Evolutionary conservation across 2,888 invertebrate species (phyloP).

Genomic region (Halocaridina rubra): DNA sequence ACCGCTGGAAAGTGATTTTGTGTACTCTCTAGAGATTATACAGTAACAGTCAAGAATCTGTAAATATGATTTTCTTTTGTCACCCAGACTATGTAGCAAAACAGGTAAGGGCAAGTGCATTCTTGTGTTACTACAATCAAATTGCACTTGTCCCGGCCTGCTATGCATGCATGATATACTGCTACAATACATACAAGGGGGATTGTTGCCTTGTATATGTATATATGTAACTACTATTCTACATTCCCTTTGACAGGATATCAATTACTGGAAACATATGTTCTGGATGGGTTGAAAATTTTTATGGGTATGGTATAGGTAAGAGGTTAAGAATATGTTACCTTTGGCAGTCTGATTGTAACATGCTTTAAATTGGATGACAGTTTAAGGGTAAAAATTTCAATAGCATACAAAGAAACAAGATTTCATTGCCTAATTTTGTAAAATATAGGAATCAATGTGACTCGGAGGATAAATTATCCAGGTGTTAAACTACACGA

Average conservation of each 20-base stretch:
- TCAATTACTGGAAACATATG: not conserved
- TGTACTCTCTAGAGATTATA: too few species aligned
- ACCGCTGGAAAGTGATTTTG: too few species aligned
- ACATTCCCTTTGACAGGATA: not conserved
- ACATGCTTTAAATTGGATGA: too few species aligned
- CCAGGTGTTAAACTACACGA: not conserved
- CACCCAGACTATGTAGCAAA: constrained; percentile 43
- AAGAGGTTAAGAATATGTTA: not conserved
- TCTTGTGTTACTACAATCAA: constrained; percentile 36
- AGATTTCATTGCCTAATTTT: not conserved
- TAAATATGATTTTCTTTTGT: too few species aligned
- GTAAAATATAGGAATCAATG: too few species aligned
- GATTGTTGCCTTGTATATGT: too few species aligned
- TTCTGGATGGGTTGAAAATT: not conserved
- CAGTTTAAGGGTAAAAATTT: too few species aligned
- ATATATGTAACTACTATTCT: too few species aligned
- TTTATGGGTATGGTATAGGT: not conserved
- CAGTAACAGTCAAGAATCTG: too few species aligned
- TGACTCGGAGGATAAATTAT: not conserved
- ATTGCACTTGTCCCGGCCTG: constrained; percentile 60
- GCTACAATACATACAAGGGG: too few species aligned
- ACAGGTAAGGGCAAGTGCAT: constrained; percentile 54
- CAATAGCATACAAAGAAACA: not conserved
- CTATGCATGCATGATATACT: constrained; percentile 28
- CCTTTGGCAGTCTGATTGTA: too few species aligned